Conservation (phyloP, 2,888 invertebrate species). For the Apotomis turbidana region DNA sequence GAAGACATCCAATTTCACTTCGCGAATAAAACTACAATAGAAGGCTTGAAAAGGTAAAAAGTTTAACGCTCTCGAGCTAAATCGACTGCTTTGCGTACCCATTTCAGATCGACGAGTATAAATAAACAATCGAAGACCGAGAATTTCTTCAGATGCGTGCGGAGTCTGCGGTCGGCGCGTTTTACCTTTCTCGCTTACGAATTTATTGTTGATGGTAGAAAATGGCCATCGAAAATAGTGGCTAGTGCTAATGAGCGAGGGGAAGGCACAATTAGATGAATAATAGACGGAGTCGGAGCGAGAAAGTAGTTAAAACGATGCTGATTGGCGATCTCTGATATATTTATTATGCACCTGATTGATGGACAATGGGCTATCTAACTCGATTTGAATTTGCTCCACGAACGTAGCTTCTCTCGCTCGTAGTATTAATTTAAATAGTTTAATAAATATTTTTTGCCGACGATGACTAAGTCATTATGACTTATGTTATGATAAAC, state of each 20-base stretch:
- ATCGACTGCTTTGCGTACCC: constrained; percentile 19
- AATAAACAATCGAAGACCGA: constrained; percentile 39
- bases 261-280: constrained; percentile 70
- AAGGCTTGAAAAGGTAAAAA: constrained; percentile 11
- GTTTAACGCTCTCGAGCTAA: constrained; percentile 12
- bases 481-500: constrained; percentile 3
- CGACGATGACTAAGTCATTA: constrained; percentile 13
- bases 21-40: background rate
- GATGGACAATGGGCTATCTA: constrained; percentile 23
- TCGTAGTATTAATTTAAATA: background rate
- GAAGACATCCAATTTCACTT: too few species aligned
- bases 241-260: constrained; percentile 67
- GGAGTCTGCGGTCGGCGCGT: constrained; percentile 68
- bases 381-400: constrained; percentile 22
- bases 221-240: constrained; percentile 73
- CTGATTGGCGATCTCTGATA: constrained; percentile 25
- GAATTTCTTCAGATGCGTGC: constrained; percentile 43
- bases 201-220: constrained; percentile 68
- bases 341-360: constrained; percentile 37
- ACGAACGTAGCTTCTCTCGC: background rate
- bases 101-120: constrained; percentile 25
- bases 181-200: constrained; percentile 65
- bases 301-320: constrained; percentile 55
- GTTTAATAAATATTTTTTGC: constrained; percentile 5
- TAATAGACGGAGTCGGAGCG: constrained; percentile 61